Base-by-base conservation (phyloP, 2,113 vertebrate genomes). In the Tautogolabrus adspersus region DNA sequence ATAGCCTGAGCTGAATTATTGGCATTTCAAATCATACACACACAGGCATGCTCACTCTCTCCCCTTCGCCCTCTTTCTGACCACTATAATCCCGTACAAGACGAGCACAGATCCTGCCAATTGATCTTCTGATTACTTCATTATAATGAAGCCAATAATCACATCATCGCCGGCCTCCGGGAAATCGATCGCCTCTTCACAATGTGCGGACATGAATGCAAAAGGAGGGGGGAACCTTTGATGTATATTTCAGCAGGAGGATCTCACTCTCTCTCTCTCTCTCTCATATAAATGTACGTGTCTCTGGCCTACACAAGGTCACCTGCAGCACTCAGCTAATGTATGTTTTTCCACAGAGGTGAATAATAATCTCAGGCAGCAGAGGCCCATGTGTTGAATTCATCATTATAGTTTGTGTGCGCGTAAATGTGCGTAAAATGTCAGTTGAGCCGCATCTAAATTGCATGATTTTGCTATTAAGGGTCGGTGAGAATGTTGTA, bases 101-200 rank as follows among this genome's bases (percentile, higher is more conserved):
- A 81, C 72, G 18, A 62, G 79, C 68, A 72, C 68, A 74, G 58
- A 90, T 91, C 84, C 89, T 78, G 73, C 79, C 82, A 77, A 94
- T 92, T 91, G 94, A 95, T 93, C 93, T 83, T 79, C 88, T 93
- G 92, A 94, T 94, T 92, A 94, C 84, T 91, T 92, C 91, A 92
- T 92, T 93, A 92, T 93, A 92, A 94, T 91, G 92, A 90, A 91
- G 87, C 88, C 90, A 92, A 94, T 95, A 93, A 93, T 93, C 92
- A 91, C 89, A 89, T 90, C 89, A 91, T 87, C 83, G 52, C 77
- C 83, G 85, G 87, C 91, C 84, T 77, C 67, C 58, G 78, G 21
- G 7, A 44, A 60, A 94, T 94, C 94, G 89, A 95, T 92, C 75
- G 34, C 10, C 76, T 86, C 83, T 74, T 81, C 87, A 89, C 88